Base-by-base conservation (phyloP, 2,888 invertebrate genomes). In the Drosophila lacicola region DNA sequence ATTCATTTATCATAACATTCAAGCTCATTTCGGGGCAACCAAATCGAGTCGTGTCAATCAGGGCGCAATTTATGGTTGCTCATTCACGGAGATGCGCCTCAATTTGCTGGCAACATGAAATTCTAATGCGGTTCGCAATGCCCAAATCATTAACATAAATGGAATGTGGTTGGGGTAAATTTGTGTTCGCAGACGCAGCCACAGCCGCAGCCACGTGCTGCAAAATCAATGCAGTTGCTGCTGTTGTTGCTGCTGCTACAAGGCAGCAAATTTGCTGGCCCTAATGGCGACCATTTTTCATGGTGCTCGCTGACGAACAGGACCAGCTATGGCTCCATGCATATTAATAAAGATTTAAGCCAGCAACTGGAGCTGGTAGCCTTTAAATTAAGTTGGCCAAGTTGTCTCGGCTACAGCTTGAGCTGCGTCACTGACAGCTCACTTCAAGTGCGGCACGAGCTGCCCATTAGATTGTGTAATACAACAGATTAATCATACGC, bases 291-390 rank as follows among this genome's bases (percentile, higher is more conserved):
- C 49, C 37, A 88, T 85, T 80, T 86, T 76, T 85, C 83, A 83
- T 62, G 45, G 25, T 55, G 25, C 19, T 49, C 53, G 49, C 65
- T 49, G 66, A 50, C 50, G 74, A 60, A 50, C 53, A 29, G 54
- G 37, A 60, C 60, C 41, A 66, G 66, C 73, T 36, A 9, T 47
- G 33, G 74, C 66, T 56, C 54, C 74, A 62, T 80, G 81, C 86
- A 78, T 88, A 88, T 85, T 88, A 86, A 85, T 85, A 85, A 78
- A 88, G 86, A 83, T 88, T 85, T 76, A 70, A 74, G 72, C 68
- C 60, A 66, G 68, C 45, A 62, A 45, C 45, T 36, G 45, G 36
- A 64, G 63, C 39, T 42, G 29, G 10, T 33, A 6, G 53, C 68
- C 70, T 63, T 65, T 42, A 84, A 87, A 82, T 87, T 70, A 72